Percentiles rank a stretch among this genome's conserved stretches.
Conservation (phyloP, 2,888 invertebrate species). For the Platycnemis pennipes region DNA sequence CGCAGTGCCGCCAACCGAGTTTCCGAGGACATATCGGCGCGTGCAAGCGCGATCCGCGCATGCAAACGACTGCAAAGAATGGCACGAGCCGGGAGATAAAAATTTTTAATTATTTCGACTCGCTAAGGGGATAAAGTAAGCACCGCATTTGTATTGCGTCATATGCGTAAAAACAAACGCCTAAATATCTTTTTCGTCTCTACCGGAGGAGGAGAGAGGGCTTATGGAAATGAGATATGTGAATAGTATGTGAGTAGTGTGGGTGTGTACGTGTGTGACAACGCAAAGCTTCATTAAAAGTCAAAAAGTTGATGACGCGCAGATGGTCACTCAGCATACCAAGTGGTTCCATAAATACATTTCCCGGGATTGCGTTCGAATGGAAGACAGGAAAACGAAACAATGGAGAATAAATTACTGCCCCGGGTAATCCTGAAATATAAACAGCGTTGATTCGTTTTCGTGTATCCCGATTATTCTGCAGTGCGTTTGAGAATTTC, state of each 20-base stretch:
- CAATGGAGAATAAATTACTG: not conserved
- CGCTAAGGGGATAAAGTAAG: not conserved
- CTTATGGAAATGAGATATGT: slow-evolving; percentile 12
- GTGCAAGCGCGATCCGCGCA: not conserved
- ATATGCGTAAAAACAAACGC: not conserved
- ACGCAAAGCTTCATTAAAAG: slow-evolving; percentile 3
- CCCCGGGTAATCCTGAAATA: not conserved
- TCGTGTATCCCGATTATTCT: not conserved
- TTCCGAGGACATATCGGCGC: not conserved
- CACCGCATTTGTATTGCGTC: not conserved
- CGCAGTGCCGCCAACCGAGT: not conserved
- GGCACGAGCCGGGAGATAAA: not conserved
- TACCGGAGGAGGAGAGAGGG: not conserved
- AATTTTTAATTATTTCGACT: not conserved
- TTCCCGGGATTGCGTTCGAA: not conserved
- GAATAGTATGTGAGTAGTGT: too few species aligned
- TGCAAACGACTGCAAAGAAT: not conserved
- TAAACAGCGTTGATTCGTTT: not conserved
- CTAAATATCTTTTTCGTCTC: slow-evolving; percentile 31
- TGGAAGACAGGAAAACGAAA: not conserved
- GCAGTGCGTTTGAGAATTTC: not conserved
- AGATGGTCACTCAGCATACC: slow-evolving; percentile 26
- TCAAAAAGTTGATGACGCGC: not conserved
- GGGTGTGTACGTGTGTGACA: too few species aligned
- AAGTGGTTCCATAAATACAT: not conserved